Evolutionary conservation across 2,888 invertebrate genomes (phyloP).

Genomic region (Lucinisca nassula): DNA sequence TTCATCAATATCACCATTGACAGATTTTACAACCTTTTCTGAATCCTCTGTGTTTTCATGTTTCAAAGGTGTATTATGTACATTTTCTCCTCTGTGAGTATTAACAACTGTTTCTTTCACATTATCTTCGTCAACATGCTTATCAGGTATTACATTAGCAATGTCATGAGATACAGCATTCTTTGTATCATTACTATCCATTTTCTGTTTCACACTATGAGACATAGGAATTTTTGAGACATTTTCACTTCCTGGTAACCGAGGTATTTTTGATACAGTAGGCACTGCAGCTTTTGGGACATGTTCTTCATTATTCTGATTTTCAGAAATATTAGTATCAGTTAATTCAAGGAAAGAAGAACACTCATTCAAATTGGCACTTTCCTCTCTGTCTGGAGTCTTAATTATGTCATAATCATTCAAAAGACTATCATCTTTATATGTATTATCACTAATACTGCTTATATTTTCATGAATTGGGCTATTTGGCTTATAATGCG

Average conservation of each 20-base stretch:
- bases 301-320: neutral
- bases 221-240: slow-evolving; percentile 45
- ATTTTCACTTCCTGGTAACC: neutral
- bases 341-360: neutral
- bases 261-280: slow-evolving; percentile 24
- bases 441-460: neutral
- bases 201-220: slow-evolving; percentile 24
- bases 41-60: neutral
- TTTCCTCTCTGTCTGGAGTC: slow-evolving; percentile 6
- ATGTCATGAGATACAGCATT: neutral
- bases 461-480: neutral
- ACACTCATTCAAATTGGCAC: neutral
- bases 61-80: neutral
- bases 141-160: neutral
- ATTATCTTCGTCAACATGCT: neutral
- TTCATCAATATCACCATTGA: neutral
- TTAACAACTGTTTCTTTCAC: neutral
- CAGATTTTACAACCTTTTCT: neutral
- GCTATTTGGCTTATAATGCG: neutral
- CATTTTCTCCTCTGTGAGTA: neutral
- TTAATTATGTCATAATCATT: neutral
- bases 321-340: neutral
- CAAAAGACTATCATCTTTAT: slow-evolving; percentile 3
- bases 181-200: neutral
- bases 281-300: neutral